Conservation (phyloP, 2,888 invertebrate genomes). For the Ephialtes manifestator region DNA sequence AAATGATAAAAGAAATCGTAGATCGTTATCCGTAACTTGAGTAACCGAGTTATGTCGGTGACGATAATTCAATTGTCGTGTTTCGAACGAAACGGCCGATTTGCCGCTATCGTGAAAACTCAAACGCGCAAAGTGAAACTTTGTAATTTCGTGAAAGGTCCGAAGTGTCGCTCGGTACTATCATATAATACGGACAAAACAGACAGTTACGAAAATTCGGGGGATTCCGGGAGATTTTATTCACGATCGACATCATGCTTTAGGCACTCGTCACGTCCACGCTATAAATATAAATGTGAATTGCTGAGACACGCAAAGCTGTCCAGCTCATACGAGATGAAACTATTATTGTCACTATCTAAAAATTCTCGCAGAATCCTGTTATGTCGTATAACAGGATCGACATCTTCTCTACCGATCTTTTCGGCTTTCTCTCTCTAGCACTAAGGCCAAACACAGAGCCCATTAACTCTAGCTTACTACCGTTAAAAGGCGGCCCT, state of each 20-base stretch:
- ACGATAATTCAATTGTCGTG: not conserved
- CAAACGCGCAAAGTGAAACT: not conserved
- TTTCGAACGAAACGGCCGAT: not conserved
- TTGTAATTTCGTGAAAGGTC: constrained; percentile 12
- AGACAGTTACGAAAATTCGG: constrained; percentile 11
- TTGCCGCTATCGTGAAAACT: constrained; percentile 1
- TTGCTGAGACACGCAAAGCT: not conserved
- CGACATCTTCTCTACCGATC: not conserved
- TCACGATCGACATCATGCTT: not conserved
- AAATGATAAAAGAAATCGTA: not conserved
- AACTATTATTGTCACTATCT: not conserved
- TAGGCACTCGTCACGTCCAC: constrained; percentile 5
- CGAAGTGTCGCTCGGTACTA: not conserved
- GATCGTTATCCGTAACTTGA: not conserved
- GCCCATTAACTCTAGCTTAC: not conserved
- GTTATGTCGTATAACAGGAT: not conserved
- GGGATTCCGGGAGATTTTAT: constrained; percentile 2
- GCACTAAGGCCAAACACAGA: not conserved
- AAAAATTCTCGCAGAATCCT: not conserved
- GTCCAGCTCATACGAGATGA: not conserved
- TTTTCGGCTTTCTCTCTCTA: not conserved
- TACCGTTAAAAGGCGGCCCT: too few relatives aligned
- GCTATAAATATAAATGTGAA: not conserved
- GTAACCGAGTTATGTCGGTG: not conserved
- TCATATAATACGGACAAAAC: not conserved